A percentile compares a stretch with the other conserved stretches of the same genome.
These are phyloP conservation scores for Pangasianodon gigas DNA, from an alignment of 2,113 vertebrate genomes.

Conservation along the genomic window DNA sequence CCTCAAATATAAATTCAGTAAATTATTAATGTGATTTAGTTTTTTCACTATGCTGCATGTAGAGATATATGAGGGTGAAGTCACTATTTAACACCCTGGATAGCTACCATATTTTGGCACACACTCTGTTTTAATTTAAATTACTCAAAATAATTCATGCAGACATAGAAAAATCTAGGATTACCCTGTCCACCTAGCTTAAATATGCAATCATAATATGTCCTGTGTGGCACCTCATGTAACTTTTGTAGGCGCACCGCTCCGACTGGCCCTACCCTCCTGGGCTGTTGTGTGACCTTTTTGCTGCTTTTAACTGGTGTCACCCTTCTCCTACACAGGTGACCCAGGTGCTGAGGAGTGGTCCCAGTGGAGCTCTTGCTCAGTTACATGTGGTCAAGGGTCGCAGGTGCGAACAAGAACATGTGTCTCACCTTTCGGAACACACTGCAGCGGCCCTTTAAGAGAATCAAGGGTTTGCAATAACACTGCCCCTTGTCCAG, in stretches of 20 bases:
- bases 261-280: slow-evolving; percentile 54
- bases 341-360: slow-evolving; percentile 99
- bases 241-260: slow-evolving; percentile 33
- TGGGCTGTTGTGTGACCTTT: slow-evolving; percentile 69
- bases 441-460: slow-evolving; percentile 99
- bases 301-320: slow-evolving; percentile 83
- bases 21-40: not conserved
- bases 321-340: slow-evolving; percentile 96
- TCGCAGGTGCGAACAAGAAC: slow-evolving; percentile 99
- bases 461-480: slow-evolving; percentile 99
- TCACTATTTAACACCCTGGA: not conserved
- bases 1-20: not conserved
- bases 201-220: slow-evolving; percentile 35
- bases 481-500: slow-evolving; percentile 99
- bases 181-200: slow-evolving; percentile 51
- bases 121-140: not conserved
- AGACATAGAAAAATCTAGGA: not conserved
- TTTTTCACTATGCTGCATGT: not conserved
- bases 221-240: slow-evolving; percentile 49
- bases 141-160: not conserved
- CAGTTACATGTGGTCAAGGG: slow-evolving; percentile 99
- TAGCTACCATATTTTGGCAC: not conserved
- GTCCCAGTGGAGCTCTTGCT: slow-evolving; percentile 99
- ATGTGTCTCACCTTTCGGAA: slow-evolving; percentile 99
- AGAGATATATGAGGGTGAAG: slow-evolving; percentile 9